Percentiles rank a stretch among this genome's conserved stretches.
phyloP scores from a whole-genome alignment of 2,888 invertebrate genomes.

The Caenorhabditis virilis region DNA sequence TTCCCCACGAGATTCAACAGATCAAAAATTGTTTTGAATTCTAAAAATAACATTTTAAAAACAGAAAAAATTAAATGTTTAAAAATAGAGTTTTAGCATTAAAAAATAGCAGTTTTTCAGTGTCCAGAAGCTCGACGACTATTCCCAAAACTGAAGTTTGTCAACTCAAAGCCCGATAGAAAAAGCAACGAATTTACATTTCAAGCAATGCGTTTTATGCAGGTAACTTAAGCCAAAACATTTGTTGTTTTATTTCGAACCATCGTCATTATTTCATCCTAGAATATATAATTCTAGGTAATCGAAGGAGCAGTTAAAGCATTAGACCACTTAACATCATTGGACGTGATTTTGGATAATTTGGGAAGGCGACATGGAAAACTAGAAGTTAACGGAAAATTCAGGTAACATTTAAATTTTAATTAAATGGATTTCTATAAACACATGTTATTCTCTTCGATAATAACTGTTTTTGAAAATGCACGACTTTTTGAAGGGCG shows the following conservation, averaged over 20 bases:
- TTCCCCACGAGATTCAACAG: too few relatives aligned
- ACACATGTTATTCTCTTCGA: too few relatives aligned
- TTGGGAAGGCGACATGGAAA: constrained; percentile 61
- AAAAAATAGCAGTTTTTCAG: constrained; percentile 46
- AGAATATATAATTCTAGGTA: constrained; percentile 42
- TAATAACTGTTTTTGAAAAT: too few relatives aligned
- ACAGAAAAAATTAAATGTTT: too few relatives aligned
- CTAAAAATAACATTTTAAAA: too few relatives aligned
- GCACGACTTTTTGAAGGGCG: background rate
- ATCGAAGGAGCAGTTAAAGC: constrained; percentile 55
- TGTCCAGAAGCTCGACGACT: constrained; percentile 55
- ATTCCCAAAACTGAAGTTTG: constrained; percentile 60
- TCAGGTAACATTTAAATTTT: constrained; percentile 23
- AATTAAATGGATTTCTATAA: constrained; percentile 1
- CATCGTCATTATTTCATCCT: background rate
- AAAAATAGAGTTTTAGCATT: too few relatives aligned
- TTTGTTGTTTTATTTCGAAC: too few relatives aligned
- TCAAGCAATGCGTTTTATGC: constrained; percentile 63
- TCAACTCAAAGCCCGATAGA: constrained; percentile 47
- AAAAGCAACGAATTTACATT: constrained; percentile 59
- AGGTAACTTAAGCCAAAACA: constrained; percentile 46
- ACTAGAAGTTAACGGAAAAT: constrained; percentile 55
- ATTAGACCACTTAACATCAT: constrained; percentile 48
- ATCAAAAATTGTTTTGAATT: too few relatives aligned
- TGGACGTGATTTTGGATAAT: constrained; percentile 60